A percentile compares a stretch with the other conserved stretches of the same genome.
phyloP scores from a whole-genome alignment of 2,797 vertebrate genomes.

The Gallinago nigripennis region DNA sequence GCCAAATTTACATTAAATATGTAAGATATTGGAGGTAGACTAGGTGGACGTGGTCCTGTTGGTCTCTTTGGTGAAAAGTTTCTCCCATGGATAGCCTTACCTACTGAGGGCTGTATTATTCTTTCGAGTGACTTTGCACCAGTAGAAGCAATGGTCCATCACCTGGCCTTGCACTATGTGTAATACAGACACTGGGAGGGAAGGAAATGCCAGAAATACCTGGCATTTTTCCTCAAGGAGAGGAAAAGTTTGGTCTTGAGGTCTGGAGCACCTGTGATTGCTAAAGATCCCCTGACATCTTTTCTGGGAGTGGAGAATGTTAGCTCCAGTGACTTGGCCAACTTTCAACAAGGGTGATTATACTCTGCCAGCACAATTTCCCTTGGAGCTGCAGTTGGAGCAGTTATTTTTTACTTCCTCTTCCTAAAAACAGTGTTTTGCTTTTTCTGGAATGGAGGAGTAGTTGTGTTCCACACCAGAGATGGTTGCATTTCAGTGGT shows the following conservation, averaged over 20 bases:
- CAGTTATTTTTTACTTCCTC: neutral
- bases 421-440: neutral
- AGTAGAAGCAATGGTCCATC: neutral
- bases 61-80: neutral
- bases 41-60: neutral
- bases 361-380: neutral
- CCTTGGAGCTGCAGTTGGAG: neutral
- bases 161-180: neutral
- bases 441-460: neutral
- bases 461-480: neutral
- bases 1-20: neutral
- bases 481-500: neutral
- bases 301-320: neutral
- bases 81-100: neutral
- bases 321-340: neutral
- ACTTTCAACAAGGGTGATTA: neutral
- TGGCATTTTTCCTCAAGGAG: neutral
- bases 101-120: neutral
- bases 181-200: fast-evolving
- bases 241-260: neutral
- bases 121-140: neutral
- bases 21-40: neutral
- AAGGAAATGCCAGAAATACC: neutral
- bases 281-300: neutral
- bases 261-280: neutral